Conservation (phyloP, 2,113 vertebrate species). For the Zosterops hypoxanthus region DNA sequence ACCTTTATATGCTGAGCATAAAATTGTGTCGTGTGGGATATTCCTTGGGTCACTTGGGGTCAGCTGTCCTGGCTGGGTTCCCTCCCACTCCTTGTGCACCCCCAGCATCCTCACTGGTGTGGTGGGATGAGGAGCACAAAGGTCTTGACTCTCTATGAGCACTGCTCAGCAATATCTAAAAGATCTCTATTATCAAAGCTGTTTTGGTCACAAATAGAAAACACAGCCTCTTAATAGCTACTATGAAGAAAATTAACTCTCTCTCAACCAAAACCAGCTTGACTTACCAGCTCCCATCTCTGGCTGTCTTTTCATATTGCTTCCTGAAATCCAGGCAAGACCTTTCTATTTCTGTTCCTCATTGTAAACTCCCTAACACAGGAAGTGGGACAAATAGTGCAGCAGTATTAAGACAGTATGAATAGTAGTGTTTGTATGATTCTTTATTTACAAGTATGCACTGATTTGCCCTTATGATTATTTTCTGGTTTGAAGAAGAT, state of each 20-base stretch:
- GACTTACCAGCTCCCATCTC: background rate
- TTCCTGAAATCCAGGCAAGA: background rate
- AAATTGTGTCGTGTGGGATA: background rate
- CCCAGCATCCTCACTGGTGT: fast-evolving
- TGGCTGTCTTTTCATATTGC: background rate
- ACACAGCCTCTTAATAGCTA: background rate
- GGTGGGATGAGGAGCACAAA: background rate
- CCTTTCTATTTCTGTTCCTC: background rate
- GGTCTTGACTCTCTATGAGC: background rate
- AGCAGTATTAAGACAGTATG: background rate
- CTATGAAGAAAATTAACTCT: background rate
- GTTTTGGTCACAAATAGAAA: background rate
- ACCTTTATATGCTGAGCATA: background rate
- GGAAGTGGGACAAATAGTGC: background rate
- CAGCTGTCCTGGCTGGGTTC: background rate
- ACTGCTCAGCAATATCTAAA: background rate
- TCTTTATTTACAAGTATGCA: background rate
- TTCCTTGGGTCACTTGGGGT: background rate
- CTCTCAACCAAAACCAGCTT: background rate
- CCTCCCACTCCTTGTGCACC: background rate
- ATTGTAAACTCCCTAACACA: background rate
- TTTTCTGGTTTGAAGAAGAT: background rate
- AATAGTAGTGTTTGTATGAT: background rate
- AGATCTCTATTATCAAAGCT: background rate
- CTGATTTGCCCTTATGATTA: background rate